Evolutionary conservation across 2,113 vertebrate genomes (phyloP), one percentile per base, ranked within the genome.

Genomic region (Leptodactylus fuscus): DNA sequence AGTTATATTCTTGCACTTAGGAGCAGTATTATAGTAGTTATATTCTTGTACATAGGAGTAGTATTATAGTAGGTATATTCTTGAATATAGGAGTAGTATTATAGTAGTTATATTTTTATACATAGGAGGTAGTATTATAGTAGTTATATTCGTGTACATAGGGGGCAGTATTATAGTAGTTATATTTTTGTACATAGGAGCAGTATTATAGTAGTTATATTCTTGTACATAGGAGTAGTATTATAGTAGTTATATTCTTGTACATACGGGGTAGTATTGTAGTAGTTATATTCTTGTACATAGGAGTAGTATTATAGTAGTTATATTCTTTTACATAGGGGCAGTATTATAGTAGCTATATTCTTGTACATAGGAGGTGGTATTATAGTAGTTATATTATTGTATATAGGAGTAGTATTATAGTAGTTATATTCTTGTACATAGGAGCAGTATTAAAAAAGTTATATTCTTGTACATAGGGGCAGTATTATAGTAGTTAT

Each of bases 201-300:
- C 22, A 62, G 24, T 29, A 44, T 44, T 62, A 32, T 67, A 67
- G 58, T 67, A 67, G 62, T 67, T 34, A 67, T 67, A 67, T 67
- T 67, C 62, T 67, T 67, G 27, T 67, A 67, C 5, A 29, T 67
- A 67, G 62, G 27, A 6, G 62, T 24, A 62, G 62, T 32, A 67
- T 34, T 67, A 67, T 67, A 67, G 62, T 34, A 67, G 62, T 67
- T 67, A 67, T 67, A 67, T 67, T 67, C 27, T 34, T 67, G 62
- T 67, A 67, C 5, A 67, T 67, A 67, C 12, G 27, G 22, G n/a
- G 29, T 29, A 67, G 62, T 67, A 67, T 67, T 67, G 34, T 67
- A 67, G 62, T 67, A 60, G 58, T 60, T 60, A 27, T 60, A 60
- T 60, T 67, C 62, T 34, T 67, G 62, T 67, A 67, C 3, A 67